phyloP scores from a whole-genome alignment of 2,113 vertebrate genomes.

The Lepus europaeus region DNA sequence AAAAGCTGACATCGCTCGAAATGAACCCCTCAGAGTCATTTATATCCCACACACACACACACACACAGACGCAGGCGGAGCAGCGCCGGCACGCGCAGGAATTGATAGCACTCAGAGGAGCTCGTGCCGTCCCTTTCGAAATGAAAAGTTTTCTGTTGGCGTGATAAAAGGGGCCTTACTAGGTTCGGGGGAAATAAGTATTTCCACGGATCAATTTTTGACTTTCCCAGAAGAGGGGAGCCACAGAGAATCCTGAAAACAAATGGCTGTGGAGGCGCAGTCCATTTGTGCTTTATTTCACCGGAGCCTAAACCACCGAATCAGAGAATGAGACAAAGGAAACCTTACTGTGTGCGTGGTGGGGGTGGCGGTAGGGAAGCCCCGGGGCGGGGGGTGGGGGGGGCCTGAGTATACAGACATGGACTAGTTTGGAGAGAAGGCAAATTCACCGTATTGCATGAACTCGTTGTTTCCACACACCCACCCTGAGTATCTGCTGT shows the following conservation, averaged over 20 bases:
- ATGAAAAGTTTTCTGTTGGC: conserved; percentile 74
- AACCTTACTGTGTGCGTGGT: neutral
- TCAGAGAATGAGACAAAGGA: conserved; percentile 74
- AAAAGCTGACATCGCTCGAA: conserved; percentile 77
- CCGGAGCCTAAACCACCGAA: conserved; percentile 59
- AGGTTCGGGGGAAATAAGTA: conserved; percentile 80
- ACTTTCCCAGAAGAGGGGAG: conserved; percentile 77
- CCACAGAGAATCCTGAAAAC: conserved; percentile 70
- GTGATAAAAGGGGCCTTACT: conserved; percentile 74
- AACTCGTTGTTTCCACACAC: neutral
- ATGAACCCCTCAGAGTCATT: conserved; percentile 73
- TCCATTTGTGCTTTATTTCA: conserved; percentile 71
- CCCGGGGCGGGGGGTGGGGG: neutral
- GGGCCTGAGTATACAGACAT: neutral
- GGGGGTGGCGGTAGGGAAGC: accelerated
- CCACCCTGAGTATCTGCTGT: neutral
- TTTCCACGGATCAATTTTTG: conserved; percentile 79
- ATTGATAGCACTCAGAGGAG: conserved; percentile 72
- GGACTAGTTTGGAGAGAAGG: conserved; percentile 3
- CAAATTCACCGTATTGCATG: too few relatives aligned
- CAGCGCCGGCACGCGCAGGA: conserved; percentile 24
- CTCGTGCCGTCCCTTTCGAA: conserved; percentile 73
- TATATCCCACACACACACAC: conserved; percentile 58
- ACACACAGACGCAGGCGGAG: conserved; percentile 38
- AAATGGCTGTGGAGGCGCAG: conserved; percentile 60